Evolutionary conservation across 1,140 invertebrate genomes (phyloP).

Genomic region (Aporrectodea caliginosa): DNA sequence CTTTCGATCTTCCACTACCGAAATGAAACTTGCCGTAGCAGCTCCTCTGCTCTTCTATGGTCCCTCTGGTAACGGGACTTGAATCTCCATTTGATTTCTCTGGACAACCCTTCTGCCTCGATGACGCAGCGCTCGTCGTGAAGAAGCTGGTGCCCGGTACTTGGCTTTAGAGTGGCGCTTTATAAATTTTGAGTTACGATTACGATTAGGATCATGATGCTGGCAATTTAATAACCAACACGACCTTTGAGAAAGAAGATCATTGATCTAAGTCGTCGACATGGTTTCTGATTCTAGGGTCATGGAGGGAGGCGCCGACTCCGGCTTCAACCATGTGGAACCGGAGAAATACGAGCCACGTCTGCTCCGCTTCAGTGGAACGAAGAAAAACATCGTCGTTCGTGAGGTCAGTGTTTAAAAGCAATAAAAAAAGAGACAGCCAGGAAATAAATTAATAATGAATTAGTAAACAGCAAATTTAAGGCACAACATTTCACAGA

Average conservation of each 20-base stretch:
- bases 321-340: constrained; percentile 59
- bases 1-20: too few species aligned
- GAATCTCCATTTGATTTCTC: too few species aligned
- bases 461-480: constrained; percentile 11
- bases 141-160: neutral
- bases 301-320: constrained; percentile 61
- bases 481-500: neutral
- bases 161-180: neutral
- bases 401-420: constrained; percentile 41
- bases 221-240: too few species aligned
- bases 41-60: too few species aligned
- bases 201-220: too few species aligned
- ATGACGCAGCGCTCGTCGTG: too few species aligned
- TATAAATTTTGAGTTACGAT: neutral
- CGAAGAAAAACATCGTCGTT: constrained; percentile 40
- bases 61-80: too few species aligned
- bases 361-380: constrained; percentile 61
- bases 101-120: too few species aligned
- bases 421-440: neutral
- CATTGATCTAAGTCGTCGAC: neutral
- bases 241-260: neutral
- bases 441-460: neutral
- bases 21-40: too few species aligned
- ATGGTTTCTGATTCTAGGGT: constrained; percentile 46
- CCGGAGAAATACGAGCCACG: constrained; percentile 58